These are phyloP conservation scores for Pogonocherus hispidulus DNA, from an alignment of 2,888 invertebrate species.

Conservation along the genomic window DNA sequence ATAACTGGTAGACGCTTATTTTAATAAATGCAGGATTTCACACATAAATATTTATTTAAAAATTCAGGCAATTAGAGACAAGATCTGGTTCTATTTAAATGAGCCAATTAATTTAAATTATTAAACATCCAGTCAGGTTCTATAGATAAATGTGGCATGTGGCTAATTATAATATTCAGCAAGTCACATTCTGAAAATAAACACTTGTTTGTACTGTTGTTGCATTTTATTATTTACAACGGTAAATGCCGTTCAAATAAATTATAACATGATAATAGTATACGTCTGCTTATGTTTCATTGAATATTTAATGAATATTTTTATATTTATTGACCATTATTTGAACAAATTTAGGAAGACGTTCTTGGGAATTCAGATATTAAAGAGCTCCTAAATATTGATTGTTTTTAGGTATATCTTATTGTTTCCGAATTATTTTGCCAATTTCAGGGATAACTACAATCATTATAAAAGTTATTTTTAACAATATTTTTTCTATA, in stretches of 20 bases:
- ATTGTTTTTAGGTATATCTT: no score
- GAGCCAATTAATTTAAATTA: conserved; percentile 2
- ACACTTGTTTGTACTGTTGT: neutral
- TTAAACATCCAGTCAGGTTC: neutral
- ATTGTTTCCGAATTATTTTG: no score
- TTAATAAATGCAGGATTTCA: conserved; percentile 22
- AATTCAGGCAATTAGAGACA: neutral
- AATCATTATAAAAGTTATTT: no score
- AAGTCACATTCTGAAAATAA: neutral
- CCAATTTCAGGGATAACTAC: no score
- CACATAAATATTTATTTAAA: conserved; percentile 9
- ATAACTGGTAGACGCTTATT: conserved; percentile 13
- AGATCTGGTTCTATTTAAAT: conserved; percentile 3
- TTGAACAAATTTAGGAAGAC: no score
- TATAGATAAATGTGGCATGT: neutral
- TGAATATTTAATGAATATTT: no score
- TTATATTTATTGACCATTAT: no score
- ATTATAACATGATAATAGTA: no score
- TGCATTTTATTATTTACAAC: neutral
- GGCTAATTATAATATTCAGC: conserved; percentile 6
- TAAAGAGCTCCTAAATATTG: no score
- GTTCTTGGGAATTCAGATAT: no score
- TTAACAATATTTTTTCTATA: no score
- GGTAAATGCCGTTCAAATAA: neutral
- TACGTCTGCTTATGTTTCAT: no score